Evolutionary conservation across 2,888 invertebrate species (phyloP).

Genomic region (Sesia bembeciformis): DNA sequence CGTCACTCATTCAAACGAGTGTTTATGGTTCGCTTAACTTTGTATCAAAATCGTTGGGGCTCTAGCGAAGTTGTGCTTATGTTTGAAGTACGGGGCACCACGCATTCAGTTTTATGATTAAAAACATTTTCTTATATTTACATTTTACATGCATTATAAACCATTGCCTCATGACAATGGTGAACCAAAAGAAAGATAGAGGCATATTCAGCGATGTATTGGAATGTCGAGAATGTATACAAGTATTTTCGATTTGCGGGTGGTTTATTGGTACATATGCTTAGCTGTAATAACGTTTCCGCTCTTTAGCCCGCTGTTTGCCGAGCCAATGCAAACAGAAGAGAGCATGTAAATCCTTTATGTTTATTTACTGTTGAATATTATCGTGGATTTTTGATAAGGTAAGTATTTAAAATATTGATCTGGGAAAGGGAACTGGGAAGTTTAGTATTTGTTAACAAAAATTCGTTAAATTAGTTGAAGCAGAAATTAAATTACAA

Average conservation of each 20-base stretch:
- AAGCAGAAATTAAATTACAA: too few species aligned
- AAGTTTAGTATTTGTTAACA: too few species aligned
- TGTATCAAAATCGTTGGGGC: slow-evolving; percentile 37
- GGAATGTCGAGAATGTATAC: not conserved
- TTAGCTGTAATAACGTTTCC: slow-evolving; percentile 61
- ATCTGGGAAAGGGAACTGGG: too few species aligned
- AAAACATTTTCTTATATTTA: not conserved
- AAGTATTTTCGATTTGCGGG: not conserved
- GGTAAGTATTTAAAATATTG: too few species aligned
- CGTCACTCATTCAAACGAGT: slow-evolving; percentile 3
- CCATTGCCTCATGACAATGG: slow-evolving; percentile 10
- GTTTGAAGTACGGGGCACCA: slow-evolving; percentile 22
- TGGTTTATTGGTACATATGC: slow-evolving; percentile 2
- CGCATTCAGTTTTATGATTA: slow-evolving; percentile 5
- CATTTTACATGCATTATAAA: not conserved
- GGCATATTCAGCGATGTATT: slow-evolving; percentile 13
- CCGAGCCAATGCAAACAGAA: slow-evolving; percentile 53
- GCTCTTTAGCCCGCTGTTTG: slow-evolving; percentile 61
- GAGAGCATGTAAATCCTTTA: slow-evolving; percentile 30
- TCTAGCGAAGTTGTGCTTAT: slow-evolving; percentile 33
- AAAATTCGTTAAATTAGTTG: too few species aligned
- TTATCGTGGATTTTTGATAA: too few species aligned
- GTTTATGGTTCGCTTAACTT: slow-evolving; percentile 30
- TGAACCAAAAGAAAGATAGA: rapidly evolving
- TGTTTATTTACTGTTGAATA: slow-evolving; percentile 15